Evolutionary conservation across 1,140 invertebrate species (phyloP), one percentile per base, ranked within the genome.

Genomic region (Drosophila pachea): DNA sequence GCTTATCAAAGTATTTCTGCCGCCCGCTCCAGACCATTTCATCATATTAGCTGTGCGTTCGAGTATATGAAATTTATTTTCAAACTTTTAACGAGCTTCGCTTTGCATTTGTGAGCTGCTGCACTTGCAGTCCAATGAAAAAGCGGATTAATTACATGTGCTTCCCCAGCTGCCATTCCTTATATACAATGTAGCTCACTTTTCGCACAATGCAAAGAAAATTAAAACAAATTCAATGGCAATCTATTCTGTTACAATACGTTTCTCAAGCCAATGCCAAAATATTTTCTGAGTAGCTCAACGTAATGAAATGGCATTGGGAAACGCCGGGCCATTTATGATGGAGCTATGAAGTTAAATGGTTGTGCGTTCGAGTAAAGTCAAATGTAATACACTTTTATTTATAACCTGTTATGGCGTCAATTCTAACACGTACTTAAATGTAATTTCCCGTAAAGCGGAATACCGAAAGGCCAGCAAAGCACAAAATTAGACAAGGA

Each of bases 371-470:
- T 47, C 7, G 8, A 47, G 29, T 29, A 11, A 47, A 47, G 22
- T 29, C 16, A 47, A 47, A 47, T 47, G 45, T 47, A 47, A 47
- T 47, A 47, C 16, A 47, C 22, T 54, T 73, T 86, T 81, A 79
- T 84, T 84, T 86, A 84, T 76, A 86, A 86, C 81, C 81, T 86
- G 81, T 86, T 86, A 81, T 65, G 59, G 76, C 71, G 81, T 77
- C 71, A 86, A 81, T 86, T 81, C 74, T 77, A 86, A 86, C 81
- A 86, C 81, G 81, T 86, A 81, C 81, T 86, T 81, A 86, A 86
- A 86, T 86, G 81, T 77, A 86, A 86, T 81, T 77, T 81, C 69
- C 73, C 79, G 79, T 79, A 68, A 84, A 83, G 73, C 62, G 50
- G 48, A 47, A 74, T 64, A 76, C 60, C 78, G 38, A 83, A 76